Evolutionary conservation across 2,888 invertebrate species (phyloP), one percentile per base, ranked within the genome.

Genomic region (Calameuta idolon): DNA sequence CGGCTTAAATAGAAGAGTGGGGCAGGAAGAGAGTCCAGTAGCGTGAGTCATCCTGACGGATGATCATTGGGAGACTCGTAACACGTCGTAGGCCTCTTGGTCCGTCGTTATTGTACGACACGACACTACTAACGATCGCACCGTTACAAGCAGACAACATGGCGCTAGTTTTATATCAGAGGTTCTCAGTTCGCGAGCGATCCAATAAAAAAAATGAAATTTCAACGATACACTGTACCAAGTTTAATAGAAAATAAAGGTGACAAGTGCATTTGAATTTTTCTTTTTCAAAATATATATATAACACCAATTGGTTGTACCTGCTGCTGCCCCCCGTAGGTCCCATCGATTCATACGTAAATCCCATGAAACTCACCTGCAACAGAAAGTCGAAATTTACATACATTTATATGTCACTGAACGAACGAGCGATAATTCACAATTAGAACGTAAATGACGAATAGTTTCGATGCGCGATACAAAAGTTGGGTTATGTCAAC

Each of bases 291-390:
- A 40, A 40, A 55, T n/a, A 55, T 55, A 55, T 23, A 40, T 23
- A 5, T 5, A 55, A 55, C 23, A 23, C 55, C 2, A 3, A 9
- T 2, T 55, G 23, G 55, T 2, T 55, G 9, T 55, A 55, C 55
- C 55, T 55, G 55, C 23, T 23, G 23, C 55, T 55, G 40, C 40
- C 40, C 15, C 23, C 55, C 9, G 23, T 55, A 23, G 23, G 23
- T 55, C 23, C 23, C 40, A 40, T 37, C 80, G 73, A 83, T 82
- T 82, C 79, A 78, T 77, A 82, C 81, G 83, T 80, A 79, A 85
- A 85, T 83, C 68, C 69, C 69, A 71, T 68, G 33, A 75, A 73
- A 80, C 85, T 83, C 81, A 83, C 85, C 82, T 82, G 82, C 68
- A 82, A 85, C 82, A 82, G 69, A 83, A 77, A 80, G 69, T 55